Percentiles rank a stretch among this genome's conserved stretches.
Evolutionary conservation across 2,888 invertebrate species (phyloP).

Genomic region (Lasioglossum calceatum): DNA sequence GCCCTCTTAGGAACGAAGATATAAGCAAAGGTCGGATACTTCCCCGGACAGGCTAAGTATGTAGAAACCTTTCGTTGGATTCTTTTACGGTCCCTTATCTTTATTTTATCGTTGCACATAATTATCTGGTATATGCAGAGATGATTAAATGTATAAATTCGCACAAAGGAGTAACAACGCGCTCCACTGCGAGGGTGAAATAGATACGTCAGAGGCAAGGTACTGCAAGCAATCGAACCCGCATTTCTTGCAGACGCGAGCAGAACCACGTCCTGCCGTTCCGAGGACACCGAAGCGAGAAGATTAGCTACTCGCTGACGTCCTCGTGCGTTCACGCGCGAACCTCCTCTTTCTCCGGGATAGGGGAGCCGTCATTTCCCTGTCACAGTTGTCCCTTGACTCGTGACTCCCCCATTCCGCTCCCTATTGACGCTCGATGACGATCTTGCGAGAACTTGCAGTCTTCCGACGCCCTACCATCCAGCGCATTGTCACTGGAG

Average conservation of each 20-base stretch:
- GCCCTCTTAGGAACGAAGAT: too few relatives aligned
- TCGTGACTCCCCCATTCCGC: slow-evolving; percentile 5
- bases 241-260: neutral
- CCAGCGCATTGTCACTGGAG: neutral
- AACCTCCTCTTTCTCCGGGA: neutral
- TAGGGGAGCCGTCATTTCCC: slow-evolving; percentile 19
- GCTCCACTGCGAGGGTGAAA: neutral
- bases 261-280: neutral
- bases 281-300: neutral
- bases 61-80: too few relatives aligned
- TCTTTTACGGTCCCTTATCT: too few relatives aligned
- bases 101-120: too few relatives aligned
- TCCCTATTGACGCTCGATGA: slow-evolving; percentile 1
- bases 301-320: slow-evolving; percentile 24
- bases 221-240: neutral
- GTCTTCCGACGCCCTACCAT: neutral
- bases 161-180: neutral
- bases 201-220: neutral
- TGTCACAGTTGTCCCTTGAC: slow-evolving; percentile 29
- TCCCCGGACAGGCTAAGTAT: too few relatives aligned
- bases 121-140: too few relatives aligned
- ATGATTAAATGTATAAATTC: neutral
- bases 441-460: neutral
- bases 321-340: slow-evolving; percentile 23
- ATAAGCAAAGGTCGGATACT: too few relatives aligned